Base-by-base conservation (phyloP, 2,113 vertebrate species). In the Etheostoma spectabile region DNA sequence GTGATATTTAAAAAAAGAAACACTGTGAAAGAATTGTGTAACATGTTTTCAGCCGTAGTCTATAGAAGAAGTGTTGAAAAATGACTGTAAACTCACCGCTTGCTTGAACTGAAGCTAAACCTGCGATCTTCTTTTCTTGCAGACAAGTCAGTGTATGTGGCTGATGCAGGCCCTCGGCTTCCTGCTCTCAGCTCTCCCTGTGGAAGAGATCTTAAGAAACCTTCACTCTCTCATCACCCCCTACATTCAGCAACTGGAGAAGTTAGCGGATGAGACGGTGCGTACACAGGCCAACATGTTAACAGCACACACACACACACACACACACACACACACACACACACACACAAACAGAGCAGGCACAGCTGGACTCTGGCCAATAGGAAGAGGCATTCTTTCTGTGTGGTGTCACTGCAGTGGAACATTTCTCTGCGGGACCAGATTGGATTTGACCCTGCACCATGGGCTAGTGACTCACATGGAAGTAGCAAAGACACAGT, bases 91-190 rank as follows among this genome's bases (percentile, higher is more conserved):
- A n/a, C 59, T 71, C 14, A 8, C 13, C 49, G 57, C 42, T 42
- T 68, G 45, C 38, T 19, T 52, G 24, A 74, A 51, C 11, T 8
- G 24, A 74, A 60, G 35, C 48, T 71, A 61, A 80, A 70, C 22
- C 27, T 74, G 3, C 0, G 4, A 42, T 81, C 11, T 1, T 91
- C 61, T 90, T 69, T 72, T 77, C 14, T 89, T 69, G 51, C 93
- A 99, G 98, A 99, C 97, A 0, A 99, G 98, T 93, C 98, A 99
- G 92, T 99, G 98, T 83, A 99, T 99, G 98, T 99, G 98, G 98
- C 94, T 99, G 92, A 99, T 99, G 98, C 98, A 99, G 93, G 98
- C 98, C 3, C 95, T 99, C 62, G 98, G 98, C 78, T 99, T 99
- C 94, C 95, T 99, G 93, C 96, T 99, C 64, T 99, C 98, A 0